phyloP scores from a whole-genome alignment of 2,797 vertebrate species.

The Silurus lanzhouensis region DNA sequence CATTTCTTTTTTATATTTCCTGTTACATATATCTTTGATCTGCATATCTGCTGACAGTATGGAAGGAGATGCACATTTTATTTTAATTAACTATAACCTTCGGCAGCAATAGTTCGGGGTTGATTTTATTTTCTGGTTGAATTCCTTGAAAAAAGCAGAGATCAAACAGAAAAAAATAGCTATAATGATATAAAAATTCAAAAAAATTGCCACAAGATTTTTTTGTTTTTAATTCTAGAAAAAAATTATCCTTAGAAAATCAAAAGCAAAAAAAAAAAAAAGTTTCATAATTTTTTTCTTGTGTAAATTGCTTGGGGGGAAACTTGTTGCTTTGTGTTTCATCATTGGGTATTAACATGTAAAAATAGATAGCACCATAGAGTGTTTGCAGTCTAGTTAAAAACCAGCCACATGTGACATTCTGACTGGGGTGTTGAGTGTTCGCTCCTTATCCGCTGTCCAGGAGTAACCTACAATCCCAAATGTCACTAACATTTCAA shows the following conservation, averaged over 20 bases:
- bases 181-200: too few species aligned
- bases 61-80: background rate
- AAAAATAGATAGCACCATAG: constrained; percentile 20
- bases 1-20: background rate
- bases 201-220: too few species aligned
- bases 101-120: background rate
- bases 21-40: background rate
- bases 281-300: background rate
- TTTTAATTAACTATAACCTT: background rate
- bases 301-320: background rate
- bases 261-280: background rate
- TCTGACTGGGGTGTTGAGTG: constrained; percentile 1
- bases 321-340: background rate
- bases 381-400: constrained; percentile 11
- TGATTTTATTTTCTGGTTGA: background rate
- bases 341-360: constrained; percentile 7
- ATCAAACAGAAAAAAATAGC: background rate
- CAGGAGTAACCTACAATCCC: background rate
- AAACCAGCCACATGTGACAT: constrained; percentile 20
- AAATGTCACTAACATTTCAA: background rate
- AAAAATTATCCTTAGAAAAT: too few species aligned
- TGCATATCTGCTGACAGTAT: background rate
- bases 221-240: background rate
- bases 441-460: background rate
- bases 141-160: background rate